These are phyloP conservation scores for Ranitomeya variabilis DNA, from an alignment of 2,113 vertebrate species.

Conservation along the genomic window DNA sequence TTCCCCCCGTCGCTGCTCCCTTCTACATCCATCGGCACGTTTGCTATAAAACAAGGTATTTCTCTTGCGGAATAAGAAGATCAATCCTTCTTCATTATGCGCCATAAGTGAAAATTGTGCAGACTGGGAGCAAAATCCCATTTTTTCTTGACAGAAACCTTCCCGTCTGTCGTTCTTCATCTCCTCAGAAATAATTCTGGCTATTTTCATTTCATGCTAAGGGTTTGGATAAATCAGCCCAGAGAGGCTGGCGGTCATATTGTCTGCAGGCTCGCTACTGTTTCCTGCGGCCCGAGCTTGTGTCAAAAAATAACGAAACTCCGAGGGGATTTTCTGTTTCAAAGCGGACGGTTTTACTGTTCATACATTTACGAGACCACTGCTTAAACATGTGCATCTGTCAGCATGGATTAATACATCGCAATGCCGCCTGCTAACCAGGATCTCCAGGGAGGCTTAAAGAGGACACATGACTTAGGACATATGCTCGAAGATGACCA, in stretches of 20 bases:
- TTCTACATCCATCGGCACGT: not conserved
- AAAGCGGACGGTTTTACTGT: slow-evolving; percentile 1
- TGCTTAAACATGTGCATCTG: not conserved
- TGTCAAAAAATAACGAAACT: slow-evolving; percentile 24
- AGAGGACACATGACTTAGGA: not conserved
- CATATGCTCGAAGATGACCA: not conserved
- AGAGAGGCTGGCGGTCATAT: not conserved
- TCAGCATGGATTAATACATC: slow-evolving; percentile 8
- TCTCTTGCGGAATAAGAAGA: not conserved
- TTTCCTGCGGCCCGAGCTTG: not conserved
- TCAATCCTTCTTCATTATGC: slow-evolving; percentile 45
- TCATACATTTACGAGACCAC: not conserved
- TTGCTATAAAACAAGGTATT: not conserved
- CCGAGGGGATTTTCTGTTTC: not conserved
- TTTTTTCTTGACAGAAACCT: slow-evolving; percentile 30
- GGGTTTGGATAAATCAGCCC: not conserved
- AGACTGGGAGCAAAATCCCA: slow-evolving; percentile 25
- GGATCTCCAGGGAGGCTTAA: not conserved
- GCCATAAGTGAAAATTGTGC: slow-evolving; percentile 15
- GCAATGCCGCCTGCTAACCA: not conserved
- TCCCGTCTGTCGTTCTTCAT: slow-evolving; percentile 42
- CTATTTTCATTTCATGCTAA: slow-evolving; percentile 20
- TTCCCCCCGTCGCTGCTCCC: not conserved
- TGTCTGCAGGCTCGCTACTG: not conserved
- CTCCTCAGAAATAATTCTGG: slow-evolving; percentile 37